These are phyloP conservation scores for Microtus montanus DNA, from an alignment of 2,113 vertebrate species.

Conservation along the genomic window DNA sequence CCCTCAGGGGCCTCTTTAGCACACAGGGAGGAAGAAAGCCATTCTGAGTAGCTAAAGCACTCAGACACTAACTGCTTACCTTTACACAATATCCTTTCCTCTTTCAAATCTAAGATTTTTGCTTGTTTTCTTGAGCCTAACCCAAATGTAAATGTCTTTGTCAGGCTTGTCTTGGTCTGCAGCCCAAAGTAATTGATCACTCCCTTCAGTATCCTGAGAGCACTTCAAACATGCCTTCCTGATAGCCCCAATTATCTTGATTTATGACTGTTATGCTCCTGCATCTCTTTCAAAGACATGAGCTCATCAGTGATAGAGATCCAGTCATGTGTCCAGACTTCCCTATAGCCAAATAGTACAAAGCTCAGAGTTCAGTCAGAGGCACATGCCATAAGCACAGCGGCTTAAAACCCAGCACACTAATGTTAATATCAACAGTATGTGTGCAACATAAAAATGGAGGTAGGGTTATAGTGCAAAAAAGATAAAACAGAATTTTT, in stretches of 20 bases:
- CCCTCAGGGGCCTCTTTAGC: not conserved
- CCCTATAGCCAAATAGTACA: not conserved
- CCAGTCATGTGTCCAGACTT: not conserved
- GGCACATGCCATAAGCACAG: not conserved
- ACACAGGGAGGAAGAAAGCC: not conserved
- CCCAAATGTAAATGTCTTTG: not conserved
- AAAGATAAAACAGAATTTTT: not conserved
- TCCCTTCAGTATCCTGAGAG: constrained; percentile 2
- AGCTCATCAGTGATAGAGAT: not conserved
- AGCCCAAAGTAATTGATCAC: not conserved
- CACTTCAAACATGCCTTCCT: constrained; percentile 14
- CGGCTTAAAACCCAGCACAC: not conserved
- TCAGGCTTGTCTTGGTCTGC: not conserved
- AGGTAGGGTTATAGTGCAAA: not conserved
- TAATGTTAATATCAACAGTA: not conserved
- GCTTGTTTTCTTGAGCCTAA: not conserved
- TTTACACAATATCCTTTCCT: not conserved
- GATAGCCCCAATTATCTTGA: constrained; percentile 39
- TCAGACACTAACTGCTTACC: not conserved
- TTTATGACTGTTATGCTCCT: constrained; percentile 3
- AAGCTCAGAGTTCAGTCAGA: not conserved
- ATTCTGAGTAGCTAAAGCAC: not conserved
- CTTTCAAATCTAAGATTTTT: not conserved
- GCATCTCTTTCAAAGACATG: constrained; percentile 32
- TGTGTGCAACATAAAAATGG: not conserved